phyloP scores from a whole-genome alignment of 2,113 vertebrate genomes.

The Eclectus roratus region DNA sequence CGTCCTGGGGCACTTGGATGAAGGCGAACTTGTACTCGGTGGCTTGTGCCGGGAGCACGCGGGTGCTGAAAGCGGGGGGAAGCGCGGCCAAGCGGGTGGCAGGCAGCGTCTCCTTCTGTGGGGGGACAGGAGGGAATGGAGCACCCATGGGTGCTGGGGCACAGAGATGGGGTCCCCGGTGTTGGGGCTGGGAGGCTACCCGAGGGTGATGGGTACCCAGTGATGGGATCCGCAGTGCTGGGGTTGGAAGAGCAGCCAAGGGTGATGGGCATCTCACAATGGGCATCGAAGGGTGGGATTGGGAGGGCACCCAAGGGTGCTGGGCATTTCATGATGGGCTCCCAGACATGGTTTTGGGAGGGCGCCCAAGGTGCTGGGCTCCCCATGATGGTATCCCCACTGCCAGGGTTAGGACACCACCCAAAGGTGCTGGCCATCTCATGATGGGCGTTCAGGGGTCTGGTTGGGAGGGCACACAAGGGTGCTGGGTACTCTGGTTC shows the following conservation, averaged over 20 bases:
- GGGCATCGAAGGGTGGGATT: not conserved
- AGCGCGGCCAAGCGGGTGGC: not conserved
- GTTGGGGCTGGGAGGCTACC: not conserved
- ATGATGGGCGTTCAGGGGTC: not conserved
- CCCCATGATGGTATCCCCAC: not conserved
- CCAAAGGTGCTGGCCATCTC: not conserved
- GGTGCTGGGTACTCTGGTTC: not conserved
- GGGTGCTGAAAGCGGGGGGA: not conserved
- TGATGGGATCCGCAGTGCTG: not conserved
- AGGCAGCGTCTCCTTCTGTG: not conserved
- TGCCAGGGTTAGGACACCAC: not conserved
- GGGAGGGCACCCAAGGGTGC: not conserved
- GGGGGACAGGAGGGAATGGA: not conserved
- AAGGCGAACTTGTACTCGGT: not conserved
- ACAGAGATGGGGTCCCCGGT: not conserved
- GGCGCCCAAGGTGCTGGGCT: not conserved
- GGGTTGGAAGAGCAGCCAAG: not conserved
- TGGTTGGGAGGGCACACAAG: not conserved
- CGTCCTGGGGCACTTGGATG: slow-evolving; percentile 13
- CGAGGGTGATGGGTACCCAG: not conserved
- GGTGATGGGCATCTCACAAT: not conserved
- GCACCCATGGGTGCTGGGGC: not conserved
- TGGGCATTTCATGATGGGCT: not conserved
- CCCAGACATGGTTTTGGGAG: not conserved
- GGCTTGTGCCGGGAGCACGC: not conserved